Conservation (phyloP, 64 coral and sea anemone species). For the Actinia tenebrosa region DNA sequence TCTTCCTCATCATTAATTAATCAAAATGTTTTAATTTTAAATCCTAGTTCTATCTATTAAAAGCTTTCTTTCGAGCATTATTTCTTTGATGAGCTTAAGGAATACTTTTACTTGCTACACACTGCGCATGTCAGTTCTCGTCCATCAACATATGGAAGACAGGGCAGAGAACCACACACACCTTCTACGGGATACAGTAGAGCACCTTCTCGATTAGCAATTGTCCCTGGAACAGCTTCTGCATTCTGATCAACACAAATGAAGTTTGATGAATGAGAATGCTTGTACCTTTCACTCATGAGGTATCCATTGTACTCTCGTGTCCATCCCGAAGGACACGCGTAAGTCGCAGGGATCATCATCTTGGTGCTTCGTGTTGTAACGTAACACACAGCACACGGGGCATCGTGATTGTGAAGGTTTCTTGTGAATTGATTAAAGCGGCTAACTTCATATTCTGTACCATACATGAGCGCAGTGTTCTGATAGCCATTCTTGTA, state of each 20-base stretch:
- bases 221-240: slow-evolving; percentile 27
- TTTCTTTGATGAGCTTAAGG: too few relatives aligned
- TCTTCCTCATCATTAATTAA: too few relatives aligned
- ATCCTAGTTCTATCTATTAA: too few relatives aligned
- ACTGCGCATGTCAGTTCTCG: slow-evolving; percentile 45
- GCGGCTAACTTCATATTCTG: slow-evolving; percentile 12
- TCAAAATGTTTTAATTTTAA: too few relatives aligned
- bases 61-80: too few relatives aligned
- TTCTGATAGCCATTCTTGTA: not conserved
- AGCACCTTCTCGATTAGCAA: slow-evolving; percentile 8
- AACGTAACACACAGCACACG: slow-evolving; percentile 41
- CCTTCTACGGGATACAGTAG: slow-evolving; percentile 38
- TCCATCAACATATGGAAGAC: slow-evolving; percentile 26
- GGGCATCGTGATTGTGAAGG: slow-evolving; percentile 34
- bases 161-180: slow-evolving; percentile 27
- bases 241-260: slow-evolving; percentile 41
- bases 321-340: slow-evolving; percentile 45
- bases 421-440: slow-evolving; percentile 30
- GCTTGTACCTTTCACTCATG: not conserved
- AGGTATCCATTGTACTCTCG: too few relatives aligned
- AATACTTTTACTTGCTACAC: slow-evolving; percentile 22
- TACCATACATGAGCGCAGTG: not conserved
- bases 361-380: slow-evolving; percentile 22
- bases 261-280: slow-evolving; percentile 20
- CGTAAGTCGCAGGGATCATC: slow-evolving; percentile 37